Base-by-base conservation (phyloP, 2,888 invertebrate genomes). In the Oxystoma pomonae region DNA sequence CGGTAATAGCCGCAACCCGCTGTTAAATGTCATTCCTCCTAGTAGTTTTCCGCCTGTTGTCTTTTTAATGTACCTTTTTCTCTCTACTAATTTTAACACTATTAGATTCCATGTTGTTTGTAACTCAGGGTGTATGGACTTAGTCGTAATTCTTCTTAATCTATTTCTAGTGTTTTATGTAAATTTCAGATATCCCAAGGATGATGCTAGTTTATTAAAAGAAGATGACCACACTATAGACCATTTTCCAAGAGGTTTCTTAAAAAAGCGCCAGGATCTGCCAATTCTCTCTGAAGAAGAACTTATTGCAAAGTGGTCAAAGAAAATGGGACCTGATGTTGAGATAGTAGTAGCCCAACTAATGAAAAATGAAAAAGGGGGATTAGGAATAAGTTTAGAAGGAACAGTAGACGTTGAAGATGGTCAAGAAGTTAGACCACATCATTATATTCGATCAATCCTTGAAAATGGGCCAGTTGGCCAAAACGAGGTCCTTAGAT, bases 351-450 rank as follows among this genome's bases (percentile, higher is more conserved):
- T 94, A 58, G 92, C 93, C 0, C 91, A 93, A 76, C 81, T 94
- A 68, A 88, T 88, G 70, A 94, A 94, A 81, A 88, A 88, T 16
- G 93, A 94, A 74, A 94, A 94, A 55, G 96, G 96, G 56, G 98
- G 98, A 1, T 85, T 99, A 61, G 98, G 98, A 49, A 97, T 99
- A 73, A 98, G 96, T 58, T 84, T 98, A 67, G 98, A 98, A 80
- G 98, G 99, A 59, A 99, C 99, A 0, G 98, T 98, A 52, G 99
- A 99, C 79, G 97, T 99, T 60, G 95, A 96, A 81, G 91, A 93
- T 76, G 98, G 98, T 0, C 88, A 93, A 63, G 98, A 99, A 83
- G 95, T 98, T 55, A 86, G 98, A 64, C 98, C 99, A 1, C 99
- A 99, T 82, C 99, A 98, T 83, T 98, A 98, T 81, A 98, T 99